Percentiles rank a stretch among this genome's conserved stretches.
Conservation (phyloP, 2,113 vertebrate species). For the Thalassoma bifasciatum region DNA sequence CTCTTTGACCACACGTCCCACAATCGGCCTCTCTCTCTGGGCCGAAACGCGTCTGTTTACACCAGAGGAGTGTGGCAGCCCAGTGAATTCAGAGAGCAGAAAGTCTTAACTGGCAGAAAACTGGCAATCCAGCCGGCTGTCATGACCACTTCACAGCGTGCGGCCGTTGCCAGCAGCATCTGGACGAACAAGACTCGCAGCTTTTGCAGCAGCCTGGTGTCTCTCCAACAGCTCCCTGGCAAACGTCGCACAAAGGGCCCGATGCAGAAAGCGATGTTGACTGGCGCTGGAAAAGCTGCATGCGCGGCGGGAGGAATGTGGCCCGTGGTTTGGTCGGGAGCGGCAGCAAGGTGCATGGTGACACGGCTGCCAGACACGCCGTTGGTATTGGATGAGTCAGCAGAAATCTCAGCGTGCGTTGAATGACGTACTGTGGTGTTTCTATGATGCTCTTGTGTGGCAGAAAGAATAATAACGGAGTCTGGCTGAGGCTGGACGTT, state of each 20-base stretch:
- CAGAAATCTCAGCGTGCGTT: not conserved
- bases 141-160: conserved; percentile 57
- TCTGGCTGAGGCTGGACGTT: not conserved
- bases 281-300: conserved; percentile 53
- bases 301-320: conserved; percentile 32
- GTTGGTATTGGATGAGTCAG: conserved; percentile 13
- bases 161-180: conserved; percentile 58
- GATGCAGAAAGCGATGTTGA: conserved; percentile 50
- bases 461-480: not conserved
- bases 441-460: not conserved
- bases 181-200: conserved; percentile 61
- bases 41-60: conserved; percentile 28
- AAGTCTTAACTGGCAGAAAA: conserved; percentile 64
- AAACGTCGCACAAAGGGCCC: conserved; percentile 16
- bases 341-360: conserved; percentile 60
- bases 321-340: conserved; percentile 13
- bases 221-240: conserved; percentile 58
- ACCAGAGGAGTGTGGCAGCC: conserved; percentile 32
- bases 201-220: conserved; percentile 56
- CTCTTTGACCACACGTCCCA: not conserved
- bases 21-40: conserved; percentile 17
- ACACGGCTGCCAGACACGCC: conserved; percentile 1
- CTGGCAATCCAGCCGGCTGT: conserved; percentile 54
- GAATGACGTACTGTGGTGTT: not conserved
- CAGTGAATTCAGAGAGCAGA: conserved; percentile 45